Evolutionary conservation across 2,797 vertebrate genomes (phyloP).

Genomic region (Mus minutoides): DNA sequence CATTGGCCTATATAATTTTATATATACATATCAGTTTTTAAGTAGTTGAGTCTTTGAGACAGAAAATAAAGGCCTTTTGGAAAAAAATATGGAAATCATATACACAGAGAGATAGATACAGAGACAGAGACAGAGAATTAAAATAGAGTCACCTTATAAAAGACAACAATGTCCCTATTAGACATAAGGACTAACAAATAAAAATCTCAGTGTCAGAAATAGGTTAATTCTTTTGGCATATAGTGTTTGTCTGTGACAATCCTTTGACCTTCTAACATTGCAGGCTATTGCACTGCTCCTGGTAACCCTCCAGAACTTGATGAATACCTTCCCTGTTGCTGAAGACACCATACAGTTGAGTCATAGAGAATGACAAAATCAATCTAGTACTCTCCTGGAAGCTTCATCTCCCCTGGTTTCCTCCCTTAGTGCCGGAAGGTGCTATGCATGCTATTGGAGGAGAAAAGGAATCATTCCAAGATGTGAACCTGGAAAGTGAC

Average conservation of each 20-base stretch:
- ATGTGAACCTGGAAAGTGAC: background rate
- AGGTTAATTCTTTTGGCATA: background rate
- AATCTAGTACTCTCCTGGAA: background rate
- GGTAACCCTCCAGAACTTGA: background rate
- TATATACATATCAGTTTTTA: background rate
- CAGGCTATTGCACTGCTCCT: background rate
- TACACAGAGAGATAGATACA: background rate
- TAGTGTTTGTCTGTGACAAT: background rate
- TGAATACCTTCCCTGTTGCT: background rate
- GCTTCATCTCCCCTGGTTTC: background rate
- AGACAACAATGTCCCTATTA: background rate
- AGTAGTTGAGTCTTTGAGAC: background rate
- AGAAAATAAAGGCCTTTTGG: background rate
- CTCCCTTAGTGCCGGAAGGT: background rate
- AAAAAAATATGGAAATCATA: background rate
- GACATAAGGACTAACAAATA: background rate
- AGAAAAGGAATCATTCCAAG: background rate
- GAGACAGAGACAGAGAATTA: background rate
- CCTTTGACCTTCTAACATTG: too few species aligned
- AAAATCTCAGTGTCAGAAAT: background rate
- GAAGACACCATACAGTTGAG: background rate
- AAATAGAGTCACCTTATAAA: background rate
- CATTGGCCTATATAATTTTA: background rate
- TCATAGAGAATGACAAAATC: background rate
- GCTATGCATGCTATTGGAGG: background rate